Evolutionary conservation across 2,888 invertebrate species (phyloP), one percentile per base, ranked within the genome.

Genomic region (Drosophila rubida): DNA sequence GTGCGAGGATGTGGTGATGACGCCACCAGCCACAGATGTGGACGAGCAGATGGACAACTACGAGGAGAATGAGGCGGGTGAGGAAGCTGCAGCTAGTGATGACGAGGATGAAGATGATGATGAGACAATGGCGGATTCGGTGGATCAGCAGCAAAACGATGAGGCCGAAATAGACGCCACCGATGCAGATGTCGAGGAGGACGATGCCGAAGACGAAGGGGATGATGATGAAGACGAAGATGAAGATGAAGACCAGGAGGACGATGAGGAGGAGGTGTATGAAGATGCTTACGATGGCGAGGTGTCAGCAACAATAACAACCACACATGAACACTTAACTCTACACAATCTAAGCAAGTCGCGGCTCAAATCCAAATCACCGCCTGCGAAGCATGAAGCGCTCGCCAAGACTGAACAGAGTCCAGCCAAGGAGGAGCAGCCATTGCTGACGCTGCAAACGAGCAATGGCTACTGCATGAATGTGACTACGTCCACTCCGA

Each of bases 51-150:
- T 44, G 14, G 71, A 48, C 4, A 84, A 80, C n/a, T 61, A 80
- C 6, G 51, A 80, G 35, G 76, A 59, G 61, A 37, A 69, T 50
- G 59, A 64, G 60, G 39, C 37, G 3, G 48, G 14, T 11, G 9
- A 76, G 51, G 83, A 75, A 30, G 79, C 67, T 14, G 78, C 25
- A 11, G 87, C 87, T n/a, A 32, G 32, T 4, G 88, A 75, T 2
- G 87, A 75, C 11, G 62, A 88, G 22, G 39, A 44, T 2, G 86
- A 87, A 6, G 89, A 77, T 2, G 88, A 76, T 16, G 63, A 89
- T 50, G 87, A 87, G 35, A 86, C 89, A 7, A 79, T 90, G 68
- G 85, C 85, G 0, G 89, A 89, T 48, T 89, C 89, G 1, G 75
- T 80, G 19, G 89, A 87, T 14, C 81, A 80, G 9, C 65, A 68